Evolutionary conservation across 2,797 vertebrate species (phyloP).

Genomic region (Gymnoscopelus microlampas): DNA sequence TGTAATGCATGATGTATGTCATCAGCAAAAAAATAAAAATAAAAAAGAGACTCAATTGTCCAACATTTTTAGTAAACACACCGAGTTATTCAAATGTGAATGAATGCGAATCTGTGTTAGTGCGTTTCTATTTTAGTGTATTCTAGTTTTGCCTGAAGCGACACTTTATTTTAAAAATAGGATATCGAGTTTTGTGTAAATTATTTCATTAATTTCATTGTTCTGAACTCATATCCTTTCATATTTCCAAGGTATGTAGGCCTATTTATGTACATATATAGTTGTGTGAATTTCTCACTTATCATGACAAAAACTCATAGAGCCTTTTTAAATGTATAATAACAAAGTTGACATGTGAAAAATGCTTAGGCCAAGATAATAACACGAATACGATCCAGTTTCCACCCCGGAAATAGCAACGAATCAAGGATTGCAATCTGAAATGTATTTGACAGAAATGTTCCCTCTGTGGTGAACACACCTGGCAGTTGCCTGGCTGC

Average conservation of each 20-base stretch:
- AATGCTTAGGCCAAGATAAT: too few relatives aligned
- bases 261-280: too few relatives aligned
- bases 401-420: too few relatives aligned
- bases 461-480: slow-evolving; percentile 40
- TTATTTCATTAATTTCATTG: not conserved
- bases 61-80: not conserved
- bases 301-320: too few relatives aligned
- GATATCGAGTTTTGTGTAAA: not conserved
- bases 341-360: too few relatives aligned
- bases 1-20: not conserved
- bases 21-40: too few relatives aligned
- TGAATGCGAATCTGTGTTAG: not conserved
- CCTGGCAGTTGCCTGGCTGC: slow-evolving; percentile 52
- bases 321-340: too few relatives aligned
- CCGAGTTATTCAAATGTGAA: slow-evolving; percentile 5
- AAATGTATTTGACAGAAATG: slow-evolving; percentile 6
- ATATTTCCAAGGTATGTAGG: too few relatives aligned
- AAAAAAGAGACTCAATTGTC: not conserved
- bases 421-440: too few relatives aligned
- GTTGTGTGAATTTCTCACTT: too few relatives aligned
- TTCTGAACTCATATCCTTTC: too few relatives aligned
- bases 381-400: too few relatives aligned
- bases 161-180: slow-evolving; percentile 3
- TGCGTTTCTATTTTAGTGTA: not conserved
- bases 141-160: slow-evolving; percentile 1